A percentile compares a stretch with the other conserved stretches of the same genome.
Evolutionary conservation across 2,888 invertebrate species (phyloP).

Genomic region (Diaprepes abbreviatus): DNA sequence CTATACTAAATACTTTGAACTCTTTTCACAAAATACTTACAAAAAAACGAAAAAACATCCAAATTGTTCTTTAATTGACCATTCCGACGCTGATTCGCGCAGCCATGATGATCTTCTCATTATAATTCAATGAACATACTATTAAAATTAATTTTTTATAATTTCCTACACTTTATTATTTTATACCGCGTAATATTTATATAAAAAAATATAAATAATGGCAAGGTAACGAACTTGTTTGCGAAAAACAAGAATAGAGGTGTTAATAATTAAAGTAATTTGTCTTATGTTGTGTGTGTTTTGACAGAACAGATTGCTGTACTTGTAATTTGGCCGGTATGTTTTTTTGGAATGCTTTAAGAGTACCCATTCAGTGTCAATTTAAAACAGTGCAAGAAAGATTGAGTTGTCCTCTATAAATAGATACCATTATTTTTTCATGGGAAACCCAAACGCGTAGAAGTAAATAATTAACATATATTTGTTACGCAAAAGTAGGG

Average conservation of each 20-base stretch:
- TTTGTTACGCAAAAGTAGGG: too few species aligned
- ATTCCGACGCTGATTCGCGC: neutral
- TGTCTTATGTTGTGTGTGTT: neutral
- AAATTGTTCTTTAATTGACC: slow-evolving; percentile 4
- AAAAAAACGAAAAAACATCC: neutral
- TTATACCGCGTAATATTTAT: neutral
- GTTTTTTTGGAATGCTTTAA: neutral
- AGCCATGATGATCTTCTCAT: neutral
- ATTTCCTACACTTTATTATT: slow-evolving; percentile 7
- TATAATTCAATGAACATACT: neutral
- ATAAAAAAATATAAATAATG: slow-evolving; percentile 4
- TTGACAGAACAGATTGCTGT: slow-evolving; percentile 3
- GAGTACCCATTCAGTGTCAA: neutral
- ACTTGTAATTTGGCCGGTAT: neutral
- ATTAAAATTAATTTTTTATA: slow-evolving; percentile 13
- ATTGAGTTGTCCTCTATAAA: too few species aligned
- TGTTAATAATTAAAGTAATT: slow-evolving; percentile 11
- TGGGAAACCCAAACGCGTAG: too few species aligned
- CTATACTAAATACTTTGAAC: neutral
- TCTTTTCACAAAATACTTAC: neutral
- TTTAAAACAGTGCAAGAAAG: too few species aligned
- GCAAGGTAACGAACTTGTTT: neutral
- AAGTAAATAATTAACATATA: too few species aligned
- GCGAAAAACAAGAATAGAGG: slow-evolving; percentile 1
- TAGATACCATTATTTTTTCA: too few species aligned